Base-by-base conservation (phyloP, 53 echinoderm and acorn worm species). In the Antedon mediterranea region DNA sequence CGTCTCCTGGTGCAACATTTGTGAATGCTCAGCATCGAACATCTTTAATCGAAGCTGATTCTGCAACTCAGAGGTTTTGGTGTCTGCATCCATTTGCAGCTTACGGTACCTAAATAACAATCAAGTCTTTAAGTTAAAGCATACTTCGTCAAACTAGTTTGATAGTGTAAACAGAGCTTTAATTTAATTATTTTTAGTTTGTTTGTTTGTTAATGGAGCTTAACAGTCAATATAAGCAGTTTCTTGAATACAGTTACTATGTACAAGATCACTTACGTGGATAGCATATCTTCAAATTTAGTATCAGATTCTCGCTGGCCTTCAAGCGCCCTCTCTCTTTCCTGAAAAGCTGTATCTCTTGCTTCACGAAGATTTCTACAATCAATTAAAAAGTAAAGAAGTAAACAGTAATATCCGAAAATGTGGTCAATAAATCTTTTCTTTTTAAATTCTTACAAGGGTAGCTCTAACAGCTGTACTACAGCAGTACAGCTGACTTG, bases 211-310 rank as follows among this genome's bases (percentile, higher is more conserved):
- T n/a, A n/a, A n/a, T n/a, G n/a, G n/a, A n/a, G n/a, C n/a, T n/a
- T n/a, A n/a, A n/a, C n/a, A n/a, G n/a, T n/a, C n/a, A n/a, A n/a
- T n/a, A n/a, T n/a, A n/a, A n/a, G n/a, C n/a, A n/a, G n/a, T n/a
- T n/a, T n/a, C n/a, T n/a, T n/a, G n/a, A n/a, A n/a, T n/a, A n/a
- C 37, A 37, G 11, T 6, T 6, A 4, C 37, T 11, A 37, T 37
- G 37, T 37, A 37, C 11, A 37, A 57, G 33, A 28, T 0, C 9
- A 89, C 93, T 84, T 83, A 93, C 93, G 90, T 82, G 73, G 84
- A 75, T 28, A 90, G 80, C 28, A 94, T 86, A 43, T 89, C 86
- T 28, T 94, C 94, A 82, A 89, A 94, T 80, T 91, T 94, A 31
- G 83, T 76, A 27, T 74, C 79, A 28, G 82, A 81, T 34, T 94